A percentile compares a stretch with the other conserved stretches of the same genome.
These are phyloP conservation scores for Capitulum mitella DNA, from an alignment of 2,888 invertebrate species.

Conservation along the genomic window DNA sequence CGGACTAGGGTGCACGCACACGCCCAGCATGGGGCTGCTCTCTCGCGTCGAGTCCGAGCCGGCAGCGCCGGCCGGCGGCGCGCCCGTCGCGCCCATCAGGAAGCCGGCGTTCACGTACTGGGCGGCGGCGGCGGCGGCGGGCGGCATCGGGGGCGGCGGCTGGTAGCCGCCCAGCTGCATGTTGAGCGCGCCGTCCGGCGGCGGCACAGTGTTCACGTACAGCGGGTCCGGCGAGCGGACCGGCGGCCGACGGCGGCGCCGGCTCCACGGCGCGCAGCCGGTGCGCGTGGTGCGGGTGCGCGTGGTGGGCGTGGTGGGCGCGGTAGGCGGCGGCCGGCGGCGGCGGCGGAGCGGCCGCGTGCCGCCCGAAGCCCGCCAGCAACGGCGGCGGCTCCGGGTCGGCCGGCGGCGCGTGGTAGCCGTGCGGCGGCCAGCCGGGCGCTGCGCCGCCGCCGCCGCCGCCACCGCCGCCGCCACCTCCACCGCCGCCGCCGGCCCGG, in stretches of 20 bases:
- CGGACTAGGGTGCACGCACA: constrained; percentile 34
- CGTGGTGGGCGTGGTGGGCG: constrained; percentile 32
- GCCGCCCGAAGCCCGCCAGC: constrained; percentile 4
- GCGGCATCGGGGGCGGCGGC: constrained; percentile 27
- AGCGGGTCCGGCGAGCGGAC: constrained; percentile 32
- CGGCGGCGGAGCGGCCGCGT: not conserved
- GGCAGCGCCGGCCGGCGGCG: not conserved
- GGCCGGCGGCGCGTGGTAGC: not conserved
- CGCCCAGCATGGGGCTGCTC: constrained; percentile 34
- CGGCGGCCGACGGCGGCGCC: constrained; percentile 29
- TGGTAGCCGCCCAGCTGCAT: constrained; percentile 30
- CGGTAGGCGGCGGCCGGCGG: constrained; percentile 7
- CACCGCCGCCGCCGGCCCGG: not conserved
- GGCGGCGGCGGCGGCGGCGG: constrained; percentile 32
- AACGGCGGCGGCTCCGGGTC: not conserved
- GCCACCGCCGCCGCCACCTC: no score
- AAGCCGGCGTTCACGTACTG: constrained; percentile 33
- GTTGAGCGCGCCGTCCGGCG: constrained; percentile 26
- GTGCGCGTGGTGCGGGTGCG: constrained; percentile 36
- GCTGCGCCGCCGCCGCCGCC: no score
- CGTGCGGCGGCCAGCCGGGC: constrained; percentile 13
- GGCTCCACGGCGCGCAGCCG: constrained; percentile 34
- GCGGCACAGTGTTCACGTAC: constrained; percentile 26
- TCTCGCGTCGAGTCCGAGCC: constrained; percentile 30
- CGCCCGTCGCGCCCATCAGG: constrained; percentile 29